A percentile compares a stretch with the other conserved stretches of the same genome.
phyloP scores from a whole-genome alignment of 2,797 vertebrate species.

The Poeciliopsis gracilis region DNA sequence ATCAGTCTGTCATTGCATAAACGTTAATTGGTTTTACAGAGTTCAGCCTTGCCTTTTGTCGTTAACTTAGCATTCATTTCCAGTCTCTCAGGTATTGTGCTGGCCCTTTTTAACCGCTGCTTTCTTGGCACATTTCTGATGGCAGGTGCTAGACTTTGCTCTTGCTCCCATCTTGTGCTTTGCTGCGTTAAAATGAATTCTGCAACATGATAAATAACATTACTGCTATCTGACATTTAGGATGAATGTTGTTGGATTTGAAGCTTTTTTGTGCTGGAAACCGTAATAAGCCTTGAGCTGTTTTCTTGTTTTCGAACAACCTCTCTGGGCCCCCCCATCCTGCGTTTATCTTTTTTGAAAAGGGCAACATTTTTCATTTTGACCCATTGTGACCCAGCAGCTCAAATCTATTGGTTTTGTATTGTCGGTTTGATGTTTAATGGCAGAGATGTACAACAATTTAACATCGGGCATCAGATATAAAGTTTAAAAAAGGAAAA shows the following conservation, averaged over 20 bases:
- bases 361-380: slow-evolving; percentile 73
- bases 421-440: slow-evolving; percentile 72
- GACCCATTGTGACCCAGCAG: slow-evolving; percentile 60
- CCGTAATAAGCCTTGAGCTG: slow-evolving; percentile 60
- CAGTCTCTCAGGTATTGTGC: slow-evolving; percentile 42
- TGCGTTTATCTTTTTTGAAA: slow-evolving; percentile 70
- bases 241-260: slow-evolving; percentile 74
- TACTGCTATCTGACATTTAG: slow-evolving; percentile 76
- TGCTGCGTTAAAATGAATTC: slow-evolving; percentile 62
- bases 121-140: slow-evolving; percentile 53
- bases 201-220: slow-evolving; percentile 72
- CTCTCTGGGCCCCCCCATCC: slow-evolving; percentile 46
- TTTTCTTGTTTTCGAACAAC: slow-evolving; percentile 64
- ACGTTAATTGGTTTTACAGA: slow-evolving; percentile 65
- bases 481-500: slow-evolving; percentile 71
- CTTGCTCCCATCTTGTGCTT: slow-evolving; percentile 33
- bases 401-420: slow-evolving; percentile 63
- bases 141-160: slow-evolving; percentile 39
- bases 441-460: slow-evolving; percentile 68
- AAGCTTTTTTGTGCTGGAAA: slow-evolving; percentile 64
- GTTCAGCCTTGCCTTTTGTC: slow-evolving; percentile 67
- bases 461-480: slow-evolving; percentile 52
- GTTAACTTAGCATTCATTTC: slow-evolving; percentile 66
- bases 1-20: slow-evolving; percentile 64
- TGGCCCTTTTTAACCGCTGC: slow-evolving; percentile 44